Base-by-base conservation (phyloP, 2,797 vertebrate genomes). In the Fratercula arctica region DNA sequence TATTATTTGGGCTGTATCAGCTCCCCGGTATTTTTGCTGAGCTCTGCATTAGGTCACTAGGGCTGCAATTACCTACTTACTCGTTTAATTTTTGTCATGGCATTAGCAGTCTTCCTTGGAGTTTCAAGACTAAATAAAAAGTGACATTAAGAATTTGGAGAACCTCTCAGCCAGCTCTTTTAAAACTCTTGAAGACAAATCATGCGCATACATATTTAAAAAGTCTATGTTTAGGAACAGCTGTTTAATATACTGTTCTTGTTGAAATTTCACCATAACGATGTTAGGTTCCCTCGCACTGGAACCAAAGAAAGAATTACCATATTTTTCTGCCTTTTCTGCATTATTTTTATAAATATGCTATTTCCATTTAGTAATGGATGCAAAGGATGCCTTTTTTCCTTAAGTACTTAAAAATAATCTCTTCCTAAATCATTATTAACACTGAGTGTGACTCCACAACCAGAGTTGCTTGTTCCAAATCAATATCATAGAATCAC, bases 151-250 rank as follows among this genome's bases (percentile, higher is more conserved):
- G 54, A 86, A 81, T 91, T 39, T 74, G 64, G 85, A 96, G 85
- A 95, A 75, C 48, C 3, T 78, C 73, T 88, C 77, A 89, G 68
- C 59, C 89, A 92, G 21, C 33, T 69, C 50, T 84, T 93, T 73
- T 54, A 89, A 89, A 94, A 76, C 31, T 73, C 63, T 43, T 78
- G 82, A 63, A 92, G 89, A 81, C 53, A 95, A 96, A 86, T 91
- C 50, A 85, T 79, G n/a, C 0, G 0, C 61, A 87, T 94, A 68
- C 70, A 84, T 95, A 94, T 91, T 93, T 88, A 0, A 95, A 75
- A 94, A 68, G 25, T 33, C 93, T 93, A 29, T 87, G 86, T 86
- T 96, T 95, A 93, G 89, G 33, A 95, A 68, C 89, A 92, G 60
- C 82, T 95, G 87, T 91, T 89, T 95, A 93, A 81, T 93, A 89